Base-by-base conservation (phyloP, 2,888 invertebrate genomes). In the Aricia artaxerxes region DNA sequence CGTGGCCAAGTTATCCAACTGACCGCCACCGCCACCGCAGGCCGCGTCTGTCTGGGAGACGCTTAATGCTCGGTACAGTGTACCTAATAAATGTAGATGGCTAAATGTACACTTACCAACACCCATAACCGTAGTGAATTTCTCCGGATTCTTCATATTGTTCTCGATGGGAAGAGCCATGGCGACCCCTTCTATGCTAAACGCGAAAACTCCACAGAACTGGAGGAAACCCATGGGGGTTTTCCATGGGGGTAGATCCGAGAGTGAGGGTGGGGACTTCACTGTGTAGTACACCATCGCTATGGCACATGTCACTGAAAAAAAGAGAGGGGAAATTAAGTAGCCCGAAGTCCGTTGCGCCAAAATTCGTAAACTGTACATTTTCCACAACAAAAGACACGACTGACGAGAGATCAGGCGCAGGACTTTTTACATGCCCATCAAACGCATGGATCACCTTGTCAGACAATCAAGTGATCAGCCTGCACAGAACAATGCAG, bases 161-260 rank as follows among this genome's bases (percentile, higher is more conserved):
- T 92, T 92, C 78, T 92, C 92, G 0, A 91, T 85, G 0, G 91
- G 87, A 64, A 92, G 78, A 0, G 87, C 83, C 2, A 89, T 82
- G 0, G 85, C 85, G 3, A 88, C 83, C 0, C 91, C 91, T 82
- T 95, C 95, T 69, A 95, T 84, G 73, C 95, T 95, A 83, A 95
- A 95, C 24, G 95, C 89, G 73, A 92, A 94, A 0, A 95, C 91
- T 4, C 95, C 95, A 78, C 92, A 91, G 87, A 95, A 95, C 83
- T 84, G 84, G 24, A 89, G 81, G 11, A 91, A 81, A 0, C 89
- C 89, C 2, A 82, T 82, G 24, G 88, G 78, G 57, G 83, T 85
- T 76, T 89, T 90, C 88, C 89, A 91, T 0, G 84, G 84, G 1
- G 89, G 87, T 2, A 87, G 83, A 0, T 87, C 83, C 35, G 4